phyloP scores from a whole-genome alignment of 2,888 invertebrate species.

The Platycheirus albimanus region DNA sequence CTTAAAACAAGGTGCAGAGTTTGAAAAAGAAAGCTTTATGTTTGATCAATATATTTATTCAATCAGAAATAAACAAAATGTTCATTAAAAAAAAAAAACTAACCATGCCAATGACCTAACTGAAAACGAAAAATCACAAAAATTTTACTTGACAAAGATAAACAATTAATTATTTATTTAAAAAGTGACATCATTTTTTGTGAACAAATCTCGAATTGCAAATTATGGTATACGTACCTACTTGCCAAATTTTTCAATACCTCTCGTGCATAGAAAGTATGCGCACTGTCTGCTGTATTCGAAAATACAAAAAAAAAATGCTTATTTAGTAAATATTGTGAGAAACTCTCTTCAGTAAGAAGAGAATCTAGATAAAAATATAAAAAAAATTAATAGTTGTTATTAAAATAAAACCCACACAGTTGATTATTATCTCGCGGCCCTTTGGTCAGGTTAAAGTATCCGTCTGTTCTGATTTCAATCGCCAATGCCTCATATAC shows the following conservation, averaged over 20 bases:
- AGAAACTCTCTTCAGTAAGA: too few relatives aligned
- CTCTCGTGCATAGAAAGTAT: too few relatives aligned
- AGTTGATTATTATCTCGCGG: too few relatives aligned
- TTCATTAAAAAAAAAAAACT: neutral
- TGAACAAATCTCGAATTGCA: neutral
- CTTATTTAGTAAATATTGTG: too few relatives aligned
- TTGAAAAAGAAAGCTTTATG: neutral
- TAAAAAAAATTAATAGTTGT: too few relatives aligned
- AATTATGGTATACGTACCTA: neutral
- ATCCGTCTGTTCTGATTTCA: too few relatives aligned
- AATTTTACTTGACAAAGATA: neutral
- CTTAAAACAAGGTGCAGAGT: neutral
- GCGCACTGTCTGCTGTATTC: too few relatives aligned
- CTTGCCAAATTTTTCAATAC: neutral
- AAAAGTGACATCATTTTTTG: neutral
- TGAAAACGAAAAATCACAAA: neutral
- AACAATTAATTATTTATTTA: slow-evolving; percentile 5
- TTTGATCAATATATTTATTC: slow-evolving; percentile 21
- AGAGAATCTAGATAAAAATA: too few relatives aligned
- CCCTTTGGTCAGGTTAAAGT: too few relatives aligned
- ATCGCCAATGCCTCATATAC: too few relatives aligned
- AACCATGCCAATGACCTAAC: slow-evolving; percentile 34
- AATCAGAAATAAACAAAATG: neutral
- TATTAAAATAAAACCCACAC: too few relatives aligned
- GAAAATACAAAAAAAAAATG: too few relatives aligned